phyloP scores from a whole-genome alignment of 2,797 vertebrate genomes.

The Acanthopagrus latus region DNA sequence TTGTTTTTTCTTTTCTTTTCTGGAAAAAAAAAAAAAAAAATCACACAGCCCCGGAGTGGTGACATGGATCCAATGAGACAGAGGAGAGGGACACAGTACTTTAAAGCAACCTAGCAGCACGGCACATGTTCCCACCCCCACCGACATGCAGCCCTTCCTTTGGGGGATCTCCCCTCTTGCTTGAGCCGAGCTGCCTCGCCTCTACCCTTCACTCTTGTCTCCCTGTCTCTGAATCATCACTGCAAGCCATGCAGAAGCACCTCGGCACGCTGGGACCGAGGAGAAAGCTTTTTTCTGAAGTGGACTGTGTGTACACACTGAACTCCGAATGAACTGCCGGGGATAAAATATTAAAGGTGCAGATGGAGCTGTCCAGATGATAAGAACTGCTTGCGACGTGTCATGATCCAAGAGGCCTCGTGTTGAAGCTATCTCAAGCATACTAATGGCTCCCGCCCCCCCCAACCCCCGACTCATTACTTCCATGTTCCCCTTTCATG shows the following conservation, averaged over 20 bases:
- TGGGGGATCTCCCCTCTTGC: constrained; percentile 89
- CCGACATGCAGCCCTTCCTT: constrained; percentile 89
- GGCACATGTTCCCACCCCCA: constrained; percentile 90
- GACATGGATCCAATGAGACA: constrained; percentile 99
- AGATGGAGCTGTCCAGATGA: constrained; percentile 99
- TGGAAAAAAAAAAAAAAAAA: constrained; percentile 82
- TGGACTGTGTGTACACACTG: constrained; percentile 88
- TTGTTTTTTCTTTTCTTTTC: constrained; percentile 29
- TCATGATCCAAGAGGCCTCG: constrained; percentile 96
- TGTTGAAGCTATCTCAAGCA: constrained; percentile 95
- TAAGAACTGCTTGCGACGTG: constrained; percentile 95
- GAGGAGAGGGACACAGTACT: constrained; percentile 90
- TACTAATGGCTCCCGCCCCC: constrained; percentile 93
- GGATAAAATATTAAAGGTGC: constrained; percentile 99
- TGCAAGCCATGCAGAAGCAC: constrained; percentile 94
- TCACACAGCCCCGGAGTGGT: constrained; percentile 91
- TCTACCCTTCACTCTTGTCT: constrained; percentile 83
- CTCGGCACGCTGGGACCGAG: constrained; percentile 89
- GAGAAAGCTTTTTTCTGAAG: constrained; percentile 91
- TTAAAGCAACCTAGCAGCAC: constrained; percentile 92
- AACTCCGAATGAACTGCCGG: constrained; percentile 94
- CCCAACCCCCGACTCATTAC: constrained; percentile 92
- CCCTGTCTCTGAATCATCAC: constrained; percentile 89
- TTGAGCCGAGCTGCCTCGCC: constrained; percentile 58
- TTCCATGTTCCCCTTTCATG: constrained; percentile 93